Base-by-base conservation (phyloP, 37 sponge, comb jelly and placozoan genomes). In the Diacarnus erythraeanus region DNA sequence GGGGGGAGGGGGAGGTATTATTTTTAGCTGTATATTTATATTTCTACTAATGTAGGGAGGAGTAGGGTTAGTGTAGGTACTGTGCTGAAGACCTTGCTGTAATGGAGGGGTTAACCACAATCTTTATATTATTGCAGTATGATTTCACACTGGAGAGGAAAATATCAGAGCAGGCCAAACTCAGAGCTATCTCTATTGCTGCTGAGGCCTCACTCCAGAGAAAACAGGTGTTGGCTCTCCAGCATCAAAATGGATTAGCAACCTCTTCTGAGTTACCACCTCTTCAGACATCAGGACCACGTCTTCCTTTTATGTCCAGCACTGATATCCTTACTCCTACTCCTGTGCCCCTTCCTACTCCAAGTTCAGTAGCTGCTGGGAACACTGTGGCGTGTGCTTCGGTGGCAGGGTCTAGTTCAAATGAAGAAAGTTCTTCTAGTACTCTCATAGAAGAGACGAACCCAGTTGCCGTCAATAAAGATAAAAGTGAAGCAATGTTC, bases 271-370 rank as follows among this genome's bases (percentile, higher is more conserved):
- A 22, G 43, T 42, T 27, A 2, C 23, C 42, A 2, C 54, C 39
- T 6, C 60, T 29, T 27, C 73, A 26, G 17, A 10, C 41, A 41
- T 42, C 23, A 9, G 1, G 15, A 5, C 68, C 65, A n/a, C 70
- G 17, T 74, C 78, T 38, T 25, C 71, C 64, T 68, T 41, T 36
- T 39, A 72, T 30, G 15, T 38, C 51, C 64, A 31, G 57, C 20
- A 38, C 56, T 3, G 59, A 78, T 27, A 77, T 82, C 21, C 83
- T 82, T 31, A 82, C 88, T 56, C 88, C 88, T 9, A 81, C 38
- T 40, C 77, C 72, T 26, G 79, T 64, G 2, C 22, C 33, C 31
- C 66, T 35, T 8, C 17, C 66, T 31, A 34, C 34, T 31, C 31
- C 66, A 6, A 30, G 17, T 4, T 54, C 56, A 54, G 56, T 54